Base-by-base conservation (phyloP, 1,140 invertebrate species). In the Lordiphosa clarofinis region DNA sequence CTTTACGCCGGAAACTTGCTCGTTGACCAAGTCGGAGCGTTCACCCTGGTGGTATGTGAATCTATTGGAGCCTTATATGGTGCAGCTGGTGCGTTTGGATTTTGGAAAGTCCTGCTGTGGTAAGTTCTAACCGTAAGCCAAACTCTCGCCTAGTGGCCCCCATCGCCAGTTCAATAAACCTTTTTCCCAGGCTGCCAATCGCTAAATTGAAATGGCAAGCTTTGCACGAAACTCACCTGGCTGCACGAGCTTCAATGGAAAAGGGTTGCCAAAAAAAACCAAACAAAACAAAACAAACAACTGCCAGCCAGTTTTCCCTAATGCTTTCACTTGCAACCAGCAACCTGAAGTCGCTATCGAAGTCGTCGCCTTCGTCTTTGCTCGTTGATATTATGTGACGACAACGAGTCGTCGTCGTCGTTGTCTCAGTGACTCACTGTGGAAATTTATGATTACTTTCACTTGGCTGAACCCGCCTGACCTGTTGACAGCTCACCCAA, bases 31-130 rank as follows among this genome's bases (percentile, higher is more conserved):
- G 88, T 89, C 92, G 0, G 96, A 98, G 89, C 89, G 92, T 4
- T 91, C 93, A 9, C 96, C 97, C 5, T 98, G 96, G 96, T 98
- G 96, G 96, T 98, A 98, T 89, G 96, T 98, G 66, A 98, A 98
- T 89, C 91, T 98, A 0, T 90, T 98, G 21, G 97, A 98, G 79
- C 96, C 96, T 0, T 98, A 98, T 88, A 97, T 98, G 95, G 96
- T 98, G 35, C 96, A 98, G 88, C 91, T 98, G 40, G 96, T 98
- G 7, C 90, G 97, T 36, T 90, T 98, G 38, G 97, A 98, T 90
- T 98, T 98, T 88, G 97, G 96, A 39, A 95, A 96, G 89, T 92
- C 95, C 10, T 98, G 96, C 79, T 97, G 96, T 88, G 95, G 96
- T 96, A 90, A 94, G 94, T 24, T 5, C 4, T 1, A 0, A 5